phyloP scores from a whole-genome alignment of 2,888 invertebrate species.

The Atherix ibis region DNA sequence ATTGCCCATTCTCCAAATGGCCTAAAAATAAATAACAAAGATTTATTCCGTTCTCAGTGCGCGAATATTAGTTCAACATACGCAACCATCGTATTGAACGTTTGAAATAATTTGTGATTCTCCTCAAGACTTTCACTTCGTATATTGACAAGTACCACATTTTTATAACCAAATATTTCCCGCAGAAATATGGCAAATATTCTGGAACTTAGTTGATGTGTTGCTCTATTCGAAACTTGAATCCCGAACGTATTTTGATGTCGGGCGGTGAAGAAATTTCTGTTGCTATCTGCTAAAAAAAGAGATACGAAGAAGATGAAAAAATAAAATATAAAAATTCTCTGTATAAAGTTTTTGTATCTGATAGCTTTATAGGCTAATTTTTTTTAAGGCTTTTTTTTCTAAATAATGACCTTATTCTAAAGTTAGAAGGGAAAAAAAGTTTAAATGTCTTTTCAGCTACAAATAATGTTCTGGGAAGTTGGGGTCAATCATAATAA shows the following conservation, averaged over 20 bases:
- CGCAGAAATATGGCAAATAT: constrained; percentile 41
- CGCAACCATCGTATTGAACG: constrained; percentile 6
- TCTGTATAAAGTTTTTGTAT: too few species aligned
- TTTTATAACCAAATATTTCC: constrained; percentile 35
- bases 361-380: too few species aligned
- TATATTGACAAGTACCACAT: constrained; percentile 30
- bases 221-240: constrained; percentile 38
- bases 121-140: constrained; percentile 7
- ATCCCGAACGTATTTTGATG: constrained; percentile 21
- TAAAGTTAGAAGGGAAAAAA: too few species aligned
- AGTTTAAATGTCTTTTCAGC: too few species aligned
- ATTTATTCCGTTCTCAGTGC: neutral
- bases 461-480: too few species aligned
- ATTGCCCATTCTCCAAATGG: constrained; percentile 20
- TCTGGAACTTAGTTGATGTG: constrained; percentile 40
- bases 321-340: too few species aligned
- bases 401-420: too few species aligned
- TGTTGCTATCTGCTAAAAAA: constrained; percentile 6
- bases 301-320: neutral
- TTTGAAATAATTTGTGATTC: constrained; percentile 5
- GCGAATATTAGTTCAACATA: constrained; percentile 7
- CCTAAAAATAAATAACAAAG: constrained; percentile 17
- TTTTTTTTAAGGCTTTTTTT: too few species aligned
- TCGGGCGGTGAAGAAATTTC: constrained; percentile 3
- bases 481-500: too few species aligned